Evolutionary conservation across 2,797 vertebrate species (phyloP), one percentile per base, ranked within the genome.

Genomic region (Notolabrus celidotus): DNA sequence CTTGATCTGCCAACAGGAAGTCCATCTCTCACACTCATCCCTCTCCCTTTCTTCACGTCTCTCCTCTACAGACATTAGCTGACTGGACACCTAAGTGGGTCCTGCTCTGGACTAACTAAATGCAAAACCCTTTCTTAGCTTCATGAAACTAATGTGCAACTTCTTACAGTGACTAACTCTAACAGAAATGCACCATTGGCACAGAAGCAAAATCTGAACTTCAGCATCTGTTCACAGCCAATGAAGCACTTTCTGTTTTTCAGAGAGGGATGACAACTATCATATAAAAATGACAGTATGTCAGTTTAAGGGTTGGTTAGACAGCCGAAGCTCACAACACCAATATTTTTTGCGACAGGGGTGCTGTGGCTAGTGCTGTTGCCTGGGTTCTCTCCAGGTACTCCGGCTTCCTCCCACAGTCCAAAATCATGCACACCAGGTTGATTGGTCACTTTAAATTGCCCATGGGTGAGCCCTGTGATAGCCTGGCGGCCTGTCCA

Each of bases 1-100:
- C 69, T 66, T 71, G 31, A 68, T 69, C 5, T 50, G 77, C 74
- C 72, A 73, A 47, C 54, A 31, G 47, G 53, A 80, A 60, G 47
- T 42, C 50, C 58, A 19, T 58, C 46, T 34, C 25, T 8, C 31
- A 38, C 29, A 8, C 15, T 14, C 20, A 6, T 51, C 50, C 14
- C 16, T 19, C 38, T 61, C 55, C 8, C 6, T 42, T 47, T 64
- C 29, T 67, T 55, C 23, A 22, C 22, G 16, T 57, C 46, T 55
- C 27, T n/a, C 38, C 27, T n/a, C 38, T 9, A 19, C 43, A 63
- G 23, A 71, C 25, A 43, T 45, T 17, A 31, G 53, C 41, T 39
- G 67, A 68, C 45, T 34, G 68, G 42, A 77, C 8, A 29, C 56
- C 55, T n/a, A 62, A 29, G 39, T 47, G 45, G 2, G 16, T 19